Percentiles rank a stretch among this genome's conserved stretches.
Evolutionary conservation across 1,140 invertebrate genomes (phyloP).

Genomic region (Heliconius nattereri): DNA sequence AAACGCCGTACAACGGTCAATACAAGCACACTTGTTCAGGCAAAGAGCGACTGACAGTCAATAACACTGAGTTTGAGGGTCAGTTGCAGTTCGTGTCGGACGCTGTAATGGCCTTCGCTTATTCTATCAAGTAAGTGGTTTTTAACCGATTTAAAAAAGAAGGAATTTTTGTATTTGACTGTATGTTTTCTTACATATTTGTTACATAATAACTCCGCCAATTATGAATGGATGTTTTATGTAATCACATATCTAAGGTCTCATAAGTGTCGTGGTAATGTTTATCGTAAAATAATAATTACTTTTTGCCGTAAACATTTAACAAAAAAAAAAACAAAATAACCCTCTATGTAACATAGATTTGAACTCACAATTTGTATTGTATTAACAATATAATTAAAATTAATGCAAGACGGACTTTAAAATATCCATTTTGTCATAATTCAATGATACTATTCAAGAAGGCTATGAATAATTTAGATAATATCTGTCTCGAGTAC

Average conservation of each 20-base stretch:
- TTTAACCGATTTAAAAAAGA: neutral
- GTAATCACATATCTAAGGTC: too few relatives aligned
- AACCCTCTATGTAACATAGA: too few relatives aligned
- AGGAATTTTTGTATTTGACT: neutral
- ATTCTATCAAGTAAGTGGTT: conserved; percentile 87
- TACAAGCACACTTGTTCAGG: conserved; percentile 87
- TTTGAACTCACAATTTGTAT: too few relatives aligned
- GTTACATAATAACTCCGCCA: too few relatives aligned
- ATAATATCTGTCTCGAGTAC: neutral
- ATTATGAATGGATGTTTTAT: too few relatives aligned
- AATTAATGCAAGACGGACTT: too few relatives aligned
- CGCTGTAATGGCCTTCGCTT: conserved; percentile 94
- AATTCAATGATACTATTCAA: neutral
- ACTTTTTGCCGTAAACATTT: too few relatives aligned
- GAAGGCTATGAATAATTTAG: neutral
- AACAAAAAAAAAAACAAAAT: too few relatives aligned
- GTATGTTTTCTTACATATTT: neutral
- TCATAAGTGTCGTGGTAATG: too few relatives aligned
- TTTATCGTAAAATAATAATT: too few relatives aligned
- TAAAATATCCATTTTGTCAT: neutral
- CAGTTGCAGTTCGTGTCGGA: conserved; percentile 96
- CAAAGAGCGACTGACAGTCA: conserved; percentile 85
- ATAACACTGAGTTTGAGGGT: conserved; percentile 92
- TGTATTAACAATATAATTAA: too few relatives aligned
- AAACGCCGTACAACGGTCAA: conserved; percentile 91